These are phyloP conservation scores for Caenorhabditis tropicalis DNA, from an alignment of 1,140 invertebrate species.

Conservation along the genomic window DNA sequence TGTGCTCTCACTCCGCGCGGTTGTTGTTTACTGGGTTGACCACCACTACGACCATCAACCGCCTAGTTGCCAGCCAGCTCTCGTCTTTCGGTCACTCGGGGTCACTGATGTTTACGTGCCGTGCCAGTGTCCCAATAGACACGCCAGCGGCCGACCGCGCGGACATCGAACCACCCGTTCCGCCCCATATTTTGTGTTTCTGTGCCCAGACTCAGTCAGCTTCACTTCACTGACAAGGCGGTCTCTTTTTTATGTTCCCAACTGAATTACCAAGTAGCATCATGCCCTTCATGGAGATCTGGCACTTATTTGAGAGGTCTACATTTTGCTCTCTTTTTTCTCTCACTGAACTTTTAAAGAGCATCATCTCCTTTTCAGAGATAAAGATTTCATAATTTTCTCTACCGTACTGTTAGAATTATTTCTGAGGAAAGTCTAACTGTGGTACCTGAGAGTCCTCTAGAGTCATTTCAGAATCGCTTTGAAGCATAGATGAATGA, in stretches of 20 bases:
- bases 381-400: too few relatives aligned
- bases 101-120: slow-evolving; percentile 44
- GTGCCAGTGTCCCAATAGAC: slow-evolving; percentile 42
- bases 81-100: slow-evolving; percentile 25
- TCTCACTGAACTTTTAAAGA: too few relatives aligned
- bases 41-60: neutral
- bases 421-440: too few relatives aligned
- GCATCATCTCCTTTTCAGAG: too few relatives aligned
- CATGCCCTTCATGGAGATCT: too few relatives aligned
- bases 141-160: slow-evolving; percentile 21
- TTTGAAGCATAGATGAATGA: too few relatives aligned
- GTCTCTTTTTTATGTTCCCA: slow-evolving; percentile 15
- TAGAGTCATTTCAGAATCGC: too few relatives aligned
- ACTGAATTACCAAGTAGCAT: neutral
- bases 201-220: neutral
- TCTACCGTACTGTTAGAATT: too few relatives aligned
- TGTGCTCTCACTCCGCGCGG: slow-evolving; percentile 1
- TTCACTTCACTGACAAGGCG: slow-evolving; percentile 2
- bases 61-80: slow-evolving; percentile 36
- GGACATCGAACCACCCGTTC: neutral
- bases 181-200: slow-evolving; percentile 29
- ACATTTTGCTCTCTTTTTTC: too few relatives aligned
- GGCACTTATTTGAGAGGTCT: too few relatives aligned
- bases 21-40: slow-evolving; percentile 36
- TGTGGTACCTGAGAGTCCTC: too few relatives aligned